Base-by-base conservation (phyloP, 1,140 invertebrate species). In the Bombyx mandarina region DNA sequence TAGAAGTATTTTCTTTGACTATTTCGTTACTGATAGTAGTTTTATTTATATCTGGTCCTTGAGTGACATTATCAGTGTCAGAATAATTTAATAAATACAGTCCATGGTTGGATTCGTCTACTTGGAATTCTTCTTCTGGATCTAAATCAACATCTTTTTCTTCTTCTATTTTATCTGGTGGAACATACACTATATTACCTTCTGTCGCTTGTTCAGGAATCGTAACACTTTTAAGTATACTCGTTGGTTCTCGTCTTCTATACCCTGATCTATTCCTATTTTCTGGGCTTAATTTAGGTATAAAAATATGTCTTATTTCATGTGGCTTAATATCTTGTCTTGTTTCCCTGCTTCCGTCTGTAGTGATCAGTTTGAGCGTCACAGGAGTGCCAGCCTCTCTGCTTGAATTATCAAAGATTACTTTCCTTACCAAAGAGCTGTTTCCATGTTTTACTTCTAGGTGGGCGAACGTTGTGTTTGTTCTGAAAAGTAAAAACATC, bases 41-140 rank as follows among this genome's bases (percentile, higher is more conserved):
- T 65, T 73, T 76, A 61, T 75, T 80, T 54, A 75, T 58, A 45
- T 68, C 66, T n/a, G 67, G 58, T 52, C 52, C 69, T 54, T 71
- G 69, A 45, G 81, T 81, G 18, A 81, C 64, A 61, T 86, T 86
- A 60, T 84, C 81, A 12, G 77, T 76, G 45, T 87, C 81, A 6
- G 86, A 82, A 72, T 87, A 88, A 65, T 89, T 88, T 45, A 86
- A 73, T 55, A 89, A 72, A 69, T 88, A 88, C 43, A 88, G 55
- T 47, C 86, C 88, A 71, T 89, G 88, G 66, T 88, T 89, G 2
- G 85, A 88, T 72, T 89, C 88, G 58, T 89, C 85, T 1, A 89
- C 88, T 75, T 89, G 86, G 57, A 89, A 88, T 53, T 88, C 86
- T 76, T 89, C 88, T 51, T 89, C 88, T 1, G 85, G 86, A 65